Evolutionary conservation across 2,888 invertebrate genomes (phyloP).

Genomic region (Andrena fulva): DNA sequence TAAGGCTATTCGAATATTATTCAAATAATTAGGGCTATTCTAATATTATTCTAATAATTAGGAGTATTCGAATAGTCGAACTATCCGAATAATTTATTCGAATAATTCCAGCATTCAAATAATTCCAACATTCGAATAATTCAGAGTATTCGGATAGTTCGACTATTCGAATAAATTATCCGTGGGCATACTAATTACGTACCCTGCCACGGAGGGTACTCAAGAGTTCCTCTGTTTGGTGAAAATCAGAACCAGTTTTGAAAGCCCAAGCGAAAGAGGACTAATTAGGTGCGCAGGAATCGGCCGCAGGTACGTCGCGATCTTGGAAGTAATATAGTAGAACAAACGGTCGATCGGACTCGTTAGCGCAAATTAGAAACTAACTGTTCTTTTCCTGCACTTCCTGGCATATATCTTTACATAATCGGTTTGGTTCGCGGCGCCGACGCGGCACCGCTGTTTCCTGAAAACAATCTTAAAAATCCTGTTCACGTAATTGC

Average conservation of each 20-base stretch:
- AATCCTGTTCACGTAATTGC: not conserved
- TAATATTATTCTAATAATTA: too few relatives aligned
- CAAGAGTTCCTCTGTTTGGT: too few relatives aligned
- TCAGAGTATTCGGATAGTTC: too few relatives aligned
- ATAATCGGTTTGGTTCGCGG: slow-evolving; percentile 12
- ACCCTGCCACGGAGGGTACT: too few relatives aligned
- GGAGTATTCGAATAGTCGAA: too few relatives aligned
- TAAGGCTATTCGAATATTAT: too few relatives aligned
- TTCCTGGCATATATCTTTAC: slow-evolving; percentile 20
- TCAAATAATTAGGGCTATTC: too few relatives aligned
- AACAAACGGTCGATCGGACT: not conserved
- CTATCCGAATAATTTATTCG: too few relatives aligned
- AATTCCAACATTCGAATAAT: too few relatives aligned
- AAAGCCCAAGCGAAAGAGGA: not conserved
- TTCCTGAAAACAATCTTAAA: slow-evolving; percentile 27
- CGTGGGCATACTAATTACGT: too few relatives aligned
- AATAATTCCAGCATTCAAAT: too few relatives aligned
- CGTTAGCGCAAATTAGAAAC: slow-evolving; percentile 16
- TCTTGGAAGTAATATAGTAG: not conserved
- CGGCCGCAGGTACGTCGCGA: not conserved
- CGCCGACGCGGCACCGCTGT: slow-evolving; percentile 16
- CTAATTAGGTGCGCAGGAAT: not conserved
- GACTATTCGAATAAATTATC: too few relatives aligned
- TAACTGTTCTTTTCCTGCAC: slow-evolving; percentile 3
- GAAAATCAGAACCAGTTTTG: not conserved